Conservation (phyloP, 2,113 vertebrate species). For the Syngnathoides biaculeatus region DNA sequence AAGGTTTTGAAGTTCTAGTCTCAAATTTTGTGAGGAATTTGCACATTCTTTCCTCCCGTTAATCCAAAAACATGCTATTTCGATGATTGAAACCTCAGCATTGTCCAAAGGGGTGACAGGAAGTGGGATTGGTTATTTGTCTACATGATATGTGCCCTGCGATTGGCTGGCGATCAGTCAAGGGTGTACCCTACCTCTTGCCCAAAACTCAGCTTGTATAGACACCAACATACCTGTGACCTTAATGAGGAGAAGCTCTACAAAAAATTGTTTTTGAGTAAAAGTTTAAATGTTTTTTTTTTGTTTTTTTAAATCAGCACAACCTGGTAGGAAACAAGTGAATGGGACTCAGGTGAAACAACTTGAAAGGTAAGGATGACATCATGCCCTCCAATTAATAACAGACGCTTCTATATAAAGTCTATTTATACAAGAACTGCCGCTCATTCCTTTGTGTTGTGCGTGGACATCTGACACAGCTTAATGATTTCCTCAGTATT, state of each 20-base stretch:
- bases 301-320: constrained; percentile 28
- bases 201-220: neutral
- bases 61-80: too few relatives aligned
- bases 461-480: constrained; percentile 22
- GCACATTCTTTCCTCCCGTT: too few relatives aligned
- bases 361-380: constrained; percentile 48
- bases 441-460: constrained; percentile 39
- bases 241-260: neutral
- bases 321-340: constrained; percentile 43
- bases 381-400: constrained; percentile 50
- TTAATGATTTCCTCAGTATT: constrained; percentile 40
- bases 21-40: too few relatives aligned
- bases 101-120: too few relatives aligned
- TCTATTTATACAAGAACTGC: constrained; percentile 40
- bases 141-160: too few relatives aligned
- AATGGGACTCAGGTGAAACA: constrained; percentile 31
- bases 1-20: too few relatives aligned
- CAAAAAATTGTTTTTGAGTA: neutral
- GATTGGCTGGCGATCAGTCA: too few relatives aligned
- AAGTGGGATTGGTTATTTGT: too few relatives aligned
- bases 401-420: constrained; percentile 38
- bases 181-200: too few relatives aligned
- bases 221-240: neutral
- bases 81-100: too few relatives aligned
- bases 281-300: constrained; percentile 6